Conservation (phyloP, 2,113 vertebrate genomes). For the Labrus mixtus region DNA sequence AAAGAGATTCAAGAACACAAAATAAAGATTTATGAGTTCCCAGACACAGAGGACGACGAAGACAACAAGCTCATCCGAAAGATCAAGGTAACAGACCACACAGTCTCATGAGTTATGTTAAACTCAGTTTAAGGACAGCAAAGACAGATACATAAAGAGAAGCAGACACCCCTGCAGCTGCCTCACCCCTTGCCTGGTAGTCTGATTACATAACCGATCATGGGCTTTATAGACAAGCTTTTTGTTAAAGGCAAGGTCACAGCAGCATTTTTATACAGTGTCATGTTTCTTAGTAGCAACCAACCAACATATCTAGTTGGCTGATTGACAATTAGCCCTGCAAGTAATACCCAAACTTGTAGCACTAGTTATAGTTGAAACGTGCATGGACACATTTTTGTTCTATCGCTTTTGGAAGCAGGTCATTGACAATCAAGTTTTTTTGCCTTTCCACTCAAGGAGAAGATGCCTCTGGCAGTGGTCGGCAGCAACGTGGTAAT, state of each 20-base stretch:
- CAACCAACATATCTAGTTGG: neutral
- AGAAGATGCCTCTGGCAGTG: slow-evolving; percentile 86
- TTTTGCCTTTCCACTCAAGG: slow-evolving; percentile 62
- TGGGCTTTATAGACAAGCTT: neutral
- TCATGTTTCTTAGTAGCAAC: too few species aligned
- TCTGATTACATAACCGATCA: neutral
- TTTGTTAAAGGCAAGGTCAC: neutral
- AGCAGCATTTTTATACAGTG: neutral
- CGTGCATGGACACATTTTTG: neutral
- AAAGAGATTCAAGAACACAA: slow-evolving; percentile 88
- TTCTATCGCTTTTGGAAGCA: neutral
- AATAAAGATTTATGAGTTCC: slow-evolving; percentile 87
- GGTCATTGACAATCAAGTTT: neutral
- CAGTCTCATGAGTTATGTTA: neutral
- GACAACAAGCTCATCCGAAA: slow-evolving; percentile 85
- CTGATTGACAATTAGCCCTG: too few species aligned
- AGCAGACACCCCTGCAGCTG: slow-evolving; percentile 1
- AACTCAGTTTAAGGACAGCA: neutral
- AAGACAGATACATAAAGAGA: neutral
- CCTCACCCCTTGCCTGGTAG: neutral
- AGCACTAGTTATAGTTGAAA: too few species aligned
- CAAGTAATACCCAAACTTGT: too few species aligned
- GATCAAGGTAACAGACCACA: slow-evolving; percentile 79
- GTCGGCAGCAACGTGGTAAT: slow-evolving; percentile 86
- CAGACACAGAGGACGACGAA: slow-evolving; percentile 85